phyloP scores from a whole-genome alignment of 2,797 vertebrate genomes.

The Podargus strigoides region DNA sequence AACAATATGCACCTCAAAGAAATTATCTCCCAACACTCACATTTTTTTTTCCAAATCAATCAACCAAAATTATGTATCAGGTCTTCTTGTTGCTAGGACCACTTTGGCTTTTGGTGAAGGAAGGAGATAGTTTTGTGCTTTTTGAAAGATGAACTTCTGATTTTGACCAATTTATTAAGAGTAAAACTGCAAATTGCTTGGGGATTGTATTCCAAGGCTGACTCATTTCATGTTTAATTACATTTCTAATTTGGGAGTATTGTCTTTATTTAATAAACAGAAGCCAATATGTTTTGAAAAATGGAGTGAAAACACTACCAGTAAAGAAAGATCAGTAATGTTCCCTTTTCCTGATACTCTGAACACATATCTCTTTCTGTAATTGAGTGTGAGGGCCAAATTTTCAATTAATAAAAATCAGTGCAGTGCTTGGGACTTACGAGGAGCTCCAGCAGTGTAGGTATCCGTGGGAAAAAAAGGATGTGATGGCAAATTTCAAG shows the following conservation, averaged over 20 bases:
- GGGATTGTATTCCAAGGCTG: not conserved
- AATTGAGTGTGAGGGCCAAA: not conserved
- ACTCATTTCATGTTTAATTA: constrained; percentile 26
- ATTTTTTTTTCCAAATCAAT: not conserved
- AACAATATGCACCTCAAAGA: not conserved
- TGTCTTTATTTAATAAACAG: constrained; percentile 1
- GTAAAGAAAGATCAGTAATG: not conserved
- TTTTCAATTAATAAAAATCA: not conserved
- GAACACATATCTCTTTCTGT: not conserved
- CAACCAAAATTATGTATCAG: not conserved
- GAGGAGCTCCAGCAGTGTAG: not conserved
- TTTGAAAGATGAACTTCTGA: not conserved
- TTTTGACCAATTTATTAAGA: not conserved
- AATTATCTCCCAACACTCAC: not conserved
- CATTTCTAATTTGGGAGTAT: not conserved
- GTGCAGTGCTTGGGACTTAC: not conserved
- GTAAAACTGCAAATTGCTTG: not conserved
- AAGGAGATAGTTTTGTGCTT: not conserved
- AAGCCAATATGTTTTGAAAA: constrained; percentile 4
- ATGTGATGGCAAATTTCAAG: not conserved
- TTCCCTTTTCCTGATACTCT: not conserved
- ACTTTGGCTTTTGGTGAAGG: not conserved
- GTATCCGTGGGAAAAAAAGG: not conserved
- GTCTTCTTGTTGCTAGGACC: not conserved
- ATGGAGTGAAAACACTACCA: not conserved